Evolutionary conservation across 2,888 invertebrate genomes (phyloP).

Genomic region (Cotesia congregata): DNA sequence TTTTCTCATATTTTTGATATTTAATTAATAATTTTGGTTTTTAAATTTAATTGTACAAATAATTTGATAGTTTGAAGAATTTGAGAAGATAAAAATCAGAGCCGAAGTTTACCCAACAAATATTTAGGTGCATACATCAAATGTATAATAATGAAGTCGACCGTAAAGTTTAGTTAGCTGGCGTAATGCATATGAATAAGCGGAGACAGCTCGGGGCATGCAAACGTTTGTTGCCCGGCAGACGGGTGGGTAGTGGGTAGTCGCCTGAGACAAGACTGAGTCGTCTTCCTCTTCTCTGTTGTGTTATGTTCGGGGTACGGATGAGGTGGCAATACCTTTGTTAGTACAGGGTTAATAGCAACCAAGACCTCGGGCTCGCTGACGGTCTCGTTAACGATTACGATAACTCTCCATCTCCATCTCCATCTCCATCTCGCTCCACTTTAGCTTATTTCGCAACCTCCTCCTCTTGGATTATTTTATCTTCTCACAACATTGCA

Average conservation of each 20-base stretch:
- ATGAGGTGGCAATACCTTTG: constrained; percentile 65
- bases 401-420: constrained; percentile 55
- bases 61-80: background rate
- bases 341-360: constrained; percentile 65
- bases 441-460: background rate
- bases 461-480: background rate
- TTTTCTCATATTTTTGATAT: too few species aligned
- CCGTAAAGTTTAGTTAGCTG: constrained; percentile 67
- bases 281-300: background rate
- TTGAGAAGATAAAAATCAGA: background rate
- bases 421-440: constrained; percentile 12
- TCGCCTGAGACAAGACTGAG: constrained; percentile 23
- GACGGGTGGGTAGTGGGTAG: constrained; percentile 11
- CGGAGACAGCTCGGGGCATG: constrained; percentile 52
- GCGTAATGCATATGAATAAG: constrained; percentile 68
- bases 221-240: constrained; percentile 50
- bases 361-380: constrained; percentile 60
- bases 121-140: constrained; percentile 31
- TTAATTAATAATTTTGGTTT: too few species aligned
- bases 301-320: constrained; percentile 28
- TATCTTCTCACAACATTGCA: too few species aligned
- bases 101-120: background rate
- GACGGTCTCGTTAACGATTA: constrained; percentile 66
- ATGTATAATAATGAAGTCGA: constrained; percentile 52
- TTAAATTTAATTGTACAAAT: too few species aligned